A percentile compares a stretch with the other conserved stretches of the same genome.
phyloP scores from a whole-genome alignment of 2,113 vertebrate species.

The Probosciger aterrimus region DNA sequence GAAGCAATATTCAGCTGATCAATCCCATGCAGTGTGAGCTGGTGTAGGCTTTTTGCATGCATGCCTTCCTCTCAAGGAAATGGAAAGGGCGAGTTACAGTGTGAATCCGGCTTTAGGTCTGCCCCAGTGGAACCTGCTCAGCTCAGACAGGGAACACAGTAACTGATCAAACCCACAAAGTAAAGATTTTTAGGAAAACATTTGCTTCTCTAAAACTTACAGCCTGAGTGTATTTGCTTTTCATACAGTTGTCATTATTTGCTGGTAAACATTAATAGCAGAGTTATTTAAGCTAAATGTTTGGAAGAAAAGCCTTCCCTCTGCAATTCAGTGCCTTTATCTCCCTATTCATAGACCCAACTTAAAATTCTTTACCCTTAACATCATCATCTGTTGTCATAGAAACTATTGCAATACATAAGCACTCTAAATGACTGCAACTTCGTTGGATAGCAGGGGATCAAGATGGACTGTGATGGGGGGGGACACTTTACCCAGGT shows the following conservation, averaged over 20 bases:
- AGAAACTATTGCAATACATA: constrained; percentile 71
- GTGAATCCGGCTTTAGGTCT: neutral
- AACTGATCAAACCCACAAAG: neutral
- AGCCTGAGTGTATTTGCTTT: neutral
- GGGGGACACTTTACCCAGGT: constrained; percentile 45
- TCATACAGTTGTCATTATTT: neutral
- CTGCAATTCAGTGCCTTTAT: constrained; percentile 44
- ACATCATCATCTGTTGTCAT: constrained; percentile 75
- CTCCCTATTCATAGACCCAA: constrained; percentile 63
- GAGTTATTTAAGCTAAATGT: neutral
- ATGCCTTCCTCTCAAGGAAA: neutral
- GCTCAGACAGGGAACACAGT: neutral
- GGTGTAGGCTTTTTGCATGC: neutral
- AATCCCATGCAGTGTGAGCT: neutral
- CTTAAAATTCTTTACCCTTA: constrained; percentile 71
- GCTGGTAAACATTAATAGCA: neutral
- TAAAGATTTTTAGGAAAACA: neutral
- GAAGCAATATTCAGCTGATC: neutral
- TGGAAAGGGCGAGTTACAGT: fast-evolving
- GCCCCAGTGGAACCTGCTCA: neutral
- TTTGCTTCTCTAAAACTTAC: neutral
- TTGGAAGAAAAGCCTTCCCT: constrained; percentile 39
- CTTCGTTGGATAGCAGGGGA: constrained; percentile 63
- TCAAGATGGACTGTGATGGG: constrained; percentile 52
- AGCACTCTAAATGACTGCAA: constrained; percentile 69